Evolutionary conservation across 1,140 invertebrate species (phyloP).

Genomic region (Lepidurus apus): DNA sequence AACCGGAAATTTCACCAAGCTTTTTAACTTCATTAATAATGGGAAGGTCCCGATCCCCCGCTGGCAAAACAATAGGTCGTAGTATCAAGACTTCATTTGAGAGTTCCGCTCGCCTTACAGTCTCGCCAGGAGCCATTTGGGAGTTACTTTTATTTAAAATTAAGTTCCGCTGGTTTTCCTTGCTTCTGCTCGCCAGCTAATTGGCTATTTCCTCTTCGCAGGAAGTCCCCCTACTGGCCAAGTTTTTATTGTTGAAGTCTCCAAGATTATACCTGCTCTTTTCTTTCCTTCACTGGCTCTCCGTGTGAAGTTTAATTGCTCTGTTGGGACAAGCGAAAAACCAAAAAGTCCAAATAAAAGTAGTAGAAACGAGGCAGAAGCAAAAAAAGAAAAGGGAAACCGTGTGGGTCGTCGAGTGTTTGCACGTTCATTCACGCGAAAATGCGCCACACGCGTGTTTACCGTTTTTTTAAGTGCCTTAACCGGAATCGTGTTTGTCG

Average conservation of each 20-base stretch:
- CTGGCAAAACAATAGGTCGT: not conserved
- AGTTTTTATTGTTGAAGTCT: not conserved
- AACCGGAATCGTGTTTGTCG: not conserved
- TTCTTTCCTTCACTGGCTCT: not conserved
- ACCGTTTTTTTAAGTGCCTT: not conserved
- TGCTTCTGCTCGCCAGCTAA: not conserved
- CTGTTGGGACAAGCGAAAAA: not conserved
- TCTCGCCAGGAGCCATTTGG: not conserved
- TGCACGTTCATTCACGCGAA: conserved; percentile 17
- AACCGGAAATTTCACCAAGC: not conserved
- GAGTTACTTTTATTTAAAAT: conserved; percentile 11
- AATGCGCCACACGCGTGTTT: not conserved
- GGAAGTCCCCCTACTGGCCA: conserved; percentile 13
- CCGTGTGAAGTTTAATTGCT: conserved; percentile 6
- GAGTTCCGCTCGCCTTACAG: not conserved
- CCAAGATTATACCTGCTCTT: not conserved
- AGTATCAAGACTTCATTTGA: not conserved
- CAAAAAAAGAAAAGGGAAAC: not conserved
- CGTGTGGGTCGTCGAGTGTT: not conserved
- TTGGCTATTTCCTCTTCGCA: conserved; percentile 5
- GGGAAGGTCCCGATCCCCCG: not conserved
- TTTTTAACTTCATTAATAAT: not conserved
- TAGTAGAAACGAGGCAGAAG: not conserved
- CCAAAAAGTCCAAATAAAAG: not conserved
- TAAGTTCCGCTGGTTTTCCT: conserved; percentile 10